A percentile compares a stretch with the other conserved stretches of the same genome.
phyloP scores from a whole-genome alignment of 2,113 vertebrate species.

The Dicerorhinus sumatrensis region DNA sequence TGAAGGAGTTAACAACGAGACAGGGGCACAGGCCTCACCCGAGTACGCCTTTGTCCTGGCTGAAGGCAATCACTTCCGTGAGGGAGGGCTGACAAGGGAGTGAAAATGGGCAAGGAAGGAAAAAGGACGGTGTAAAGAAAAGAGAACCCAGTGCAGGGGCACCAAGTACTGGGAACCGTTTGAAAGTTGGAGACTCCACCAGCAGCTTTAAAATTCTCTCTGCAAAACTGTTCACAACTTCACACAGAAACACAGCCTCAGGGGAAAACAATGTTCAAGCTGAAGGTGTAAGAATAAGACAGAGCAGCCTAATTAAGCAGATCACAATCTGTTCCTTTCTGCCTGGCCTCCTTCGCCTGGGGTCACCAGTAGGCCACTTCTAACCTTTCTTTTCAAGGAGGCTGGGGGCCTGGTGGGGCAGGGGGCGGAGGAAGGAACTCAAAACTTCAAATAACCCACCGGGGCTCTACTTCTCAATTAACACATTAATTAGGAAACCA shows the following conservation, averaged over 20 bases:
- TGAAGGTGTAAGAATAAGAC: slow-evolving; percentile 61
- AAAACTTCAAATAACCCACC: not conserved
- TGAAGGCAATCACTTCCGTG: not conserved
- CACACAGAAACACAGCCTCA: slow-evolving; percentile 16
- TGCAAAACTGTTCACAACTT: not conserved
- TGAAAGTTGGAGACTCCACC: not conserved
- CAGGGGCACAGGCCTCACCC: too few relatives aligned
- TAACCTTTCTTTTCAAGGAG: slow-evolving; percentile 58
- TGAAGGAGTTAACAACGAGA: too few relatives aligned
- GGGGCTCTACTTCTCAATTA: slow-evolving; percentile 13
- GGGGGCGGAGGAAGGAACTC: not conserved
- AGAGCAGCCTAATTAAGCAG: slow-evolving; percentile 55
- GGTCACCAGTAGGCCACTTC: slow-evolving; percentile 65
- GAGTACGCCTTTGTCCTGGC: too few relatives aligned
- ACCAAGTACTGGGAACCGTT: not conserved
- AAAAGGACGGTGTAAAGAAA: not conserved
- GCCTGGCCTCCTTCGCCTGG: not conserved
- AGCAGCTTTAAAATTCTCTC: not conserved
- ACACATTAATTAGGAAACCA: slow-evolving; percentile 39
- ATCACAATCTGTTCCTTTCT: slow-evolving; percentile 44
- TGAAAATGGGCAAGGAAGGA: too few relatives aligned
- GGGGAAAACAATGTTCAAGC: not conserved
- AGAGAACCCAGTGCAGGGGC: accelerated
- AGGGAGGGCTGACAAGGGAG: not conserved
- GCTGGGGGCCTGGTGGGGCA: not conserved